A percentile compares a stretch with the other conserved stretches of the same genome.
Conservation (phyloP, 2,888 invertebrate species). For the Hipparchia semele region DNA sequence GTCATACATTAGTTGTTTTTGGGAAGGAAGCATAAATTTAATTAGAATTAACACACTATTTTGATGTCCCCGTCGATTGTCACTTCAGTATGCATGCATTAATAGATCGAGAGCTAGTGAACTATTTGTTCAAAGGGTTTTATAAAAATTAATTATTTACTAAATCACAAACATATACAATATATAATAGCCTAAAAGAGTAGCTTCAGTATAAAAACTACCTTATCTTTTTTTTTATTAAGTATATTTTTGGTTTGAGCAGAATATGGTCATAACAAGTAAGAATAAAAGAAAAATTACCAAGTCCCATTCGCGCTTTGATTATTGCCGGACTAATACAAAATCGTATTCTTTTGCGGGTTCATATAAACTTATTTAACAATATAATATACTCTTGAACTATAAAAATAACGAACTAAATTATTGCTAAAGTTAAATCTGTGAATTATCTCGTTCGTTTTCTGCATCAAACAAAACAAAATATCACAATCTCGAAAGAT, state of each 20-base stretch:
- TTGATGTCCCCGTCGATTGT: conserved; percentile 15
- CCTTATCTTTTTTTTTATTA: not conserved
- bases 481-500: no score
- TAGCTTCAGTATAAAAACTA: no score
- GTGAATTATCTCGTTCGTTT: no score
- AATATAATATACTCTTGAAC: no score
- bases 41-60: conserved; percentile 15
- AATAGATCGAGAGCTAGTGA: conserved; percentile 9
- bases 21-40: conserved; percentile 21
- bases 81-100: conserved; percentile 18
- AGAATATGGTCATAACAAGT: no score
- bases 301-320: not conserved
- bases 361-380: no score
- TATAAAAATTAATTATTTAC: not conserved
- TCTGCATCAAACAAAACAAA: no score
- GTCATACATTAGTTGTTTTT: conserved; percentile 20
- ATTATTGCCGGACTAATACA: not conserved
- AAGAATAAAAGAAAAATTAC: not conserved
- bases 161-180: not conserved
- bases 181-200: no score
- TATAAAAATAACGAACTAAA: no score
- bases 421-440: no score
- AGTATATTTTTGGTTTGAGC: not conserved
- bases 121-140: conserved; percentile 1
- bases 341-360: no score